A percentile compares a stretch with the other conserved stretches of the same genome.
Conservation (phyloP, 1,140 invertebrate species). For the Philopotamus ludificatus region DNA sequence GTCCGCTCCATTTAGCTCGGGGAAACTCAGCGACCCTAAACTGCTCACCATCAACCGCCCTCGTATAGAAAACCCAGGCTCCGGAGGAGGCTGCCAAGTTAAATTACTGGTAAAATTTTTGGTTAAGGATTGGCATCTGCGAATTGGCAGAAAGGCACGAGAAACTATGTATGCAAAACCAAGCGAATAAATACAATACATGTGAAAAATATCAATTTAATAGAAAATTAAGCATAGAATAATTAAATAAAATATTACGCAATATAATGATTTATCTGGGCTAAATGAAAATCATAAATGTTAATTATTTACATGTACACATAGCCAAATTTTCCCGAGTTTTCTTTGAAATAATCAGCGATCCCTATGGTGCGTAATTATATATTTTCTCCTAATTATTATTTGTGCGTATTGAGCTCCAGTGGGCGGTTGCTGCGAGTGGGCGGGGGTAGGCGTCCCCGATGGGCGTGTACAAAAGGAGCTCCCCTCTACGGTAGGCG, state of each 20-base stretch:
- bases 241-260: too few species aligned
- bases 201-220: too few species aligned
- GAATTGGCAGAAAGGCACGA: too few species aligned
- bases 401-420: background rate
- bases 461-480: slow-evolving; percentile 11
- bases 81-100: background rate
- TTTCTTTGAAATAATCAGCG: too few species aligned
- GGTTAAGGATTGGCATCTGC: too few species aligned
- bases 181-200: too few species aligned
- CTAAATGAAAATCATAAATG: too few species aligned
- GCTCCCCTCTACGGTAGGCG: slow-evolving; percentile 22
- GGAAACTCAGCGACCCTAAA: slow-evolving; percentile 15
- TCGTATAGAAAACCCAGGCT: background rate
- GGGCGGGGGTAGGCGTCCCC: slow-evolving; percentile 12
- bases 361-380: slow-evolving; percentile 5
- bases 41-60: background rate
- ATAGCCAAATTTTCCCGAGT: too few species aligned
- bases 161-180: too few species aligned
- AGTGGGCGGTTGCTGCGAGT: slow-evolving; percentile 11
- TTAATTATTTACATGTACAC: too few species aligned
- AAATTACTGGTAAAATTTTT: slow-evolving; percentile 12
- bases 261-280: too few species aligned
- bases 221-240: too few species aligned
- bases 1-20: slow-evolving; percentile 37
- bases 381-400: slow-evolving; percentile 19